A percentile compares a stretch with the other conserved stretches of the same genome.
Evolutionary conservation across 2,888 invertebrate genomes (phyloP).

Genomic region (Mesorhabditis sp.): DNA sequence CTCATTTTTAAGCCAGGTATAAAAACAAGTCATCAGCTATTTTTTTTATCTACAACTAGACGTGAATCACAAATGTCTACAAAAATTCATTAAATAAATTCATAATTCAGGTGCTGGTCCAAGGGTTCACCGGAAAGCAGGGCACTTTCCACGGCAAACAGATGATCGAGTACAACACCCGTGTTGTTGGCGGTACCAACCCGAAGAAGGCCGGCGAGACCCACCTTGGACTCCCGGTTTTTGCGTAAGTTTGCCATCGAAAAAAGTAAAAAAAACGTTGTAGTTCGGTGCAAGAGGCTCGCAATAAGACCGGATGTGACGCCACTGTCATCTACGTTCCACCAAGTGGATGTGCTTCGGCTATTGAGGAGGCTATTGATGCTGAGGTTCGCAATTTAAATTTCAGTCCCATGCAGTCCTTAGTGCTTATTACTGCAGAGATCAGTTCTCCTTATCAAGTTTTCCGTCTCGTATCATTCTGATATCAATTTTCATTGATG

Average conservation of each 20-base stretch:
- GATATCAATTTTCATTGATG: no score
- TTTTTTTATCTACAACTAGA: no score
- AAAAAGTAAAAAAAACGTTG: constrained; percentile 13
- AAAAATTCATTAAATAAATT: no score
- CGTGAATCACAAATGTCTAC: no score
- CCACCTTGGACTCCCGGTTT: constrained; percentile 84
- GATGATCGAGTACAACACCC: constrained; percentile 97
- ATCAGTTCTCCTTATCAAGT: no score
- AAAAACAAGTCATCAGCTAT: no score
- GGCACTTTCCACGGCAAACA: constrained; percentile 75
- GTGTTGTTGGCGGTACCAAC: constrained; percentile 78
- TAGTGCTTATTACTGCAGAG: neutral
- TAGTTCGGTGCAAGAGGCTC: constrained; percentile 33
- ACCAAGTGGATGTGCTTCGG: constrained; percentile 80
- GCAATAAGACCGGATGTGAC: constrained; percentile 77
- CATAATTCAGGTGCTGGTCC: constrained; percentile 7
- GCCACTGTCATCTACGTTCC: constrained; percentile 96
- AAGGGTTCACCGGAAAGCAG: constrained; percentile 46
- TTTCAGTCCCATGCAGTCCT: neutral
- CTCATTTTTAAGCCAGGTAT: no score
- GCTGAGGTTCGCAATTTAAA: constrained; percentile 23
- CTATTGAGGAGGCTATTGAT: constrained; percentile 66
- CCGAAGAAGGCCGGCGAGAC: constrained; percentile 72
- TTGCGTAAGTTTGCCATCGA: constrained; percentile 64
- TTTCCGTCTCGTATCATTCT: no score